Base-by-base conservation (phyloP, 2,888 invertebrate species). In the Harmothoe impar region DNA sequence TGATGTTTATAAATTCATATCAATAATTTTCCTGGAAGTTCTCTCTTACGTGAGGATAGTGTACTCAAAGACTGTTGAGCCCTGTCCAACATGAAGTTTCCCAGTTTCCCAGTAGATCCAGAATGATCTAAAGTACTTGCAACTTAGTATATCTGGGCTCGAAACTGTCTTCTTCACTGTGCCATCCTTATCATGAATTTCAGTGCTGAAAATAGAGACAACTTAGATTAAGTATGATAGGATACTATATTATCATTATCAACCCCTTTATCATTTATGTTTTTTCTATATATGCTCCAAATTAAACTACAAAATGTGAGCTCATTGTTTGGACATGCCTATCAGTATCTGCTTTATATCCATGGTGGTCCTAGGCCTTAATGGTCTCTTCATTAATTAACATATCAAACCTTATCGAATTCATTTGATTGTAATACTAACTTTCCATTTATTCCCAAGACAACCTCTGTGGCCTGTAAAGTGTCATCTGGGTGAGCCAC, bases 31-130 rank as follows among this genome's bases (percentile, higher is more conserved):
- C n/a, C n/a, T n/a, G n/a, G n/a, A n/a, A n/a, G n/a, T n/a, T n/a
- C n/a, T 43, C 5, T 43, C 62, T 81, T 43, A 81, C 81, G 1
- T 35, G 35, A 81, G 35, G 15, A 81, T 35, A 20, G 20, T n/a
- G 43, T 33, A 17, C 0, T 81, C 43, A 43, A 33, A 20, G 81
- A 81, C 25, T 10, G 0, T 15, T 1, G 86, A 20, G 0, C 86
- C 86, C 23, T 10, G 0, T 29, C 86, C 86, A 15, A 86, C 54
- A 25, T 86, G 29, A 23, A 86, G 51, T 31, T 31, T 23, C 3
- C 52, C 17, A 15, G 7, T n/a, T 17, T 12, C 10, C 86, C 86
- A 86, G 33, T 86, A 25, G 25, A 86, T 86, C 86, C 86, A 86
- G 20, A 86, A 86, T 12, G 86, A 25, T 29, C 54, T 23, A 29